These are phyloP conservation scores for Gryon sp. DNA, from an alignment of 1,140 invertebrate species.

Conservation along the genomic window DNA sequence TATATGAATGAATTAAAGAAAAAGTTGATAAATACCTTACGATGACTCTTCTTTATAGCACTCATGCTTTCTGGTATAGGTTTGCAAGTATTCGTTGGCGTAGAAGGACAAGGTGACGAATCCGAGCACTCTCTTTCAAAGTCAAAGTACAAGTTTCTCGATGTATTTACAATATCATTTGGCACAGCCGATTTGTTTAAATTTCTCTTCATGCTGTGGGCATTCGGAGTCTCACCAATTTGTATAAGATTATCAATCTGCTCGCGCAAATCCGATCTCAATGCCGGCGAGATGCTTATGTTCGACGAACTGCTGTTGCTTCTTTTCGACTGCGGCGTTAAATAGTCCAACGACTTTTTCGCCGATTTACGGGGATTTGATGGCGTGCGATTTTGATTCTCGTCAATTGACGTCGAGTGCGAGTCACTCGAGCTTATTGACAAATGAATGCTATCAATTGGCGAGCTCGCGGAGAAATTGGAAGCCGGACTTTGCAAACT, in stretches of 20 bases:
- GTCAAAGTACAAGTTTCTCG: constrained; percentile 71
- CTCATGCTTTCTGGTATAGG: constrained; percentile 74
- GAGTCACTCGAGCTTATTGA: constrained; percentile 64
- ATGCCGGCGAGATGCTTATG: constrained; percentile 53
- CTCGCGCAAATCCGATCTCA: constrained; percentile 59
- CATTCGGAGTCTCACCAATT: constrained; percentile 51
- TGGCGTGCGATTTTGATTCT: constrained; percentile 74
- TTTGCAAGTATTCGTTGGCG: constrained; percentile 69
- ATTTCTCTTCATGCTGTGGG: constrained; percentile 47
- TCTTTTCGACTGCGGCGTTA: constrained; percentile 55
- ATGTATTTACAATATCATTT: constrained; percentile 67
- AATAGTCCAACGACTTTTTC: constrained; percentile 62
- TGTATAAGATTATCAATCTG: constrained; percentile 65
- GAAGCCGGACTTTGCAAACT: constrained; percentile 44
- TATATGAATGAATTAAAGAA: neutral
- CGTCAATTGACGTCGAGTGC: constrained; percentile 69
- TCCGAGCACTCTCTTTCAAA: constrained; percentile 63
- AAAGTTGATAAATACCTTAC: constrained; percentile 67
- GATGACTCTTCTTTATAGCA: constrained; percentile 74
- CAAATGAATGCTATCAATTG: constrained; percentile 64
- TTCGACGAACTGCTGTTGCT: constrained; percentile 14
- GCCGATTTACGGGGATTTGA: constrained; percentile 64
- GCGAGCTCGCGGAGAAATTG: constrained; percentile 53
- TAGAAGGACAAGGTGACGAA: constrained; percentile 55
- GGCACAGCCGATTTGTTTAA: constrained; percentile 12